Base-by-base conservation (phyloP, 1,140 invertebrate genomes). In the Paraescarpia echinospica region DNA sequence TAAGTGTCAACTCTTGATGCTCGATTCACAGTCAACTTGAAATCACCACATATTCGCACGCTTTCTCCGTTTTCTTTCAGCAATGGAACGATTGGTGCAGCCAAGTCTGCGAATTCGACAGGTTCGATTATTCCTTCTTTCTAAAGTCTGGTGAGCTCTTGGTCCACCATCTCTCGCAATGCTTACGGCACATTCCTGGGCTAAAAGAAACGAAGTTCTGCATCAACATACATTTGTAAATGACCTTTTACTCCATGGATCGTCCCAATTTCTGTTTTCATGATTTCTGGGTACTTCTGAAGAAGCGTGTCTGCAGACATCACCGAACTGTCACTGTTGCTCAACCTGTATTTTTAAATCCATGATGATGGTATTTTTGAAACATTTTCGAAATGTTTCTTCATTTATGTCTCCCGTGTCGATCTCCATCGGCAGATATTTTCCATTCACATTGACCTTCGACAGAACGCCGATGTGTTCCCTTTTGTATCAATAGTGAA, bases 61-160 rank as follows among this genome's bases (percentile, higher is more conserved):
- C 48, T 93, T 12, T 41, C 41, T 91, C 94, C 94, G 92, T 95
- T 93, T 33, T 94, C 89, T 94, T 96, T 96, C 9, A 95, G 91
- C n/a, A 96, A 94, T 1, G 95, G 94, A 9, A 96, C 96, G 35
- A 95, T 94, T 0, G 96, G 96, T 51, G 95, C 94, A 18, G 94
- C 95, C 95, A 96, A 96, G 22, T 95, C 93, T 18, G 92, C 93
- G 92, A 93, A 93, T 88, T 92, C 18, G 33, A 94, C 94, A 33
- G 93, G 91, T 91, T 94, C 92, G 12, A 95, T 93, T 1, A 94
- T 94, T 9, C 94, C 94, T 59, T 92, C 18, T 48, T 35, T 35
- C 77, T 92, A 34, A 48, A 95, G 92, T 22, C 94, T 89, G 33
- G 91, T 92, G 18, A 94, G 35, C 91, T 96, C 94, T 34, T 89